These are phyloP conservation scores for Hedychridium roseum DNA, from an alignment of 2,888 invertebrate species.

Conservation along the genomic window DNA sequence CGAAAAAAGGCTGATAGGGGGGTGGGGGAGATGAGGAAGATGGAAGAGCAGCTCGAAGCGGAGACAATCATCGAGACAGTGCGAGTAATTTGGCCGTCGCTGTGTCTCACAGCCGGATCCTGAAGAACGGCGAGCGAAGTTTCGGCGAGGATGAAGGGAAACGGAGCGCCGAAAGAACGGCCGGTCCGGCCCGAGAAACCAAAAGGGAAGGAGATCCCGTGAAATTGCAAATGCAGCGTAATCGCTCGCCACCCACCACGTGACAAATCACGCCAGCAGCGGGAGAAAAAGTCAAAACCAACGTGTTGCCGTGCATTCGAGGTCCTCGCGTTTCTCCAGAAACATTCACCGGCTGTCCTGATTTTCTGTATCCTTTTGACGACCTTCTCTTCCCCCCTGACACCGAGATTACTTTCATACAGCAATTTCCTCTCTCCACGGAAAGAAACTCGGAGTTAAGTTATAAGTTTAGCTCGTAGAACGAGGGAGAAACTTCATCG, in stretches of 20 bases:
- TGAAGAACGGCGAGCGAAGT: not conserved
- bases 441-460: no score
- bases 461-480: no score
- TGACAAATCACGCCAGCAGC: constrained; percentile 56
- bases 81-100: constrained; percentile 21
- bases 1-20: no score
- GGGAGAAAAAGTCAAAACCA: constrained; percentile 46
- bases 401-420: no score
- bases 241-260: constrained; percentile 61
- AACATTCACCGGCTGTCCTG: no score
- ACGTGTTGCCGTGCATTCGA: constrained; percentile 27
- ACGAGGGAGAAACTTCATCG: no score
- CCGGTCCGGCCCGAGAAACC: constrained; percentile 13
- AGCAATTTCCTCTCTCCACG: no score
- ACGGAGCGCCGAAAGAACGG: constrained; percentile 16
- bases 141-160: not conserved
- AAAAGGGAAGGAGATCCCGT: constrained; percentile 44
- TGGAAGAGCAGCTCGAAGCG: not conserved
- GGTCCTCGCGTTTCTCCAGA: no score
- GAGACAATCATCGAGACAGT: not conserved
- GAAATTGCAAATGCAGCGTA: constrained; percentile 62
- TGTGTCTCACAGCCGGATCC: constrained; percentile 12
- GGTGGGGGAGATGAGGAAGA: not conserved
- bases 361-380: no score
- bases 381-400: no score